phyloP scores from a whole-genome alignment of 2,797 vertebrate species.

The Tadarida brasiliensis region DNA sequence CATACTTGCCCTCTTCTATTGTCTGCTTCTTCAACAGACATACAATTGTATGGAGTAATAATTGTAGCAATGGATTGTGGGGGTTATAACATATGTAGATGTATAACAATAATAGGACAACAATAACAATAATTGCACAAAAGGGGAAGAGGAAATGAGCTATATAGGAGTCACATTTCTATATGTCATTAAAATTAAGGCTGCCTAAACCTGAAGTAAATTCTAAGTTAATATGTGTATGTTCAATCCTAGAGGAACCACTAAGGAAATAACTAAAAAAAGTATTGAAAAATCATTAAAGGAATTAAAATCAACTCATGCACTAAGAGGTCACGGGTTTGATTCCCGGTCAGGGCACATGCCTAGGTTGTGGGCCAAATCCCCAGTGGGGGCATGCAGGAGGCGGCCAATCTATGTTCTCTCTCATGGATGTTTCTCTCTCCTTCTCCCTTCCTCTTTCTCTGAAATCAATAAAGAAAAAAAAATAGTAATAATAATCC shows the following conservation, averaged over 20 bases:
- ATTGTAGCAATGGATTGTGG: neutral
- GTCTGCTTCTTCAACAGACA: neutral
- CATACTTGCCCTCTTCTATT: neutral
- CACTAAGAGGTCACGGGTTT: too few species aligned
- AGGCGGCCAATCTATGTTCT: too few species aligned
- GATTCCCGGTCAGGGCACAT: too few species aligned
- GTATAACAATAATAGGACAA: neutral
- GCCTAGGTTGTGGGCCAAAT: too few species aligned
- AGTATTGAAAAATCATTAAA: neutral
- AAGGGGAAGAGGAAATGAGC: neutral
- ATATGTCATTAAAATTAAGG: neutral
- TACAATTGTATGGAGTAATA: neutral
- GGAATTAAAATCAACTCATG: neutral
- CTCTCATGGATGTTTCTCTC: too few species aligned
- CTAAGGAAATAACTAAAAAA: conserved; percentile 19
- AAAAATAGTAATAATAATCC: too few species aligned
- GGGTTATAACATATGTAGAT: neutral
- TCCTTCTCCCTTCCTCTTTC: too few species aligned
- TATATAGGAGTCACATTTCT: neutral
- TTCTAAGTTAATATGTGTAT: neutral
- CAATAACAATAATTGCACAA: neutral
- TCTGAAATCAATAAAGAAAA: neutral
- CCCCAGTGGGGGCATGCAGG: too few species aligned
- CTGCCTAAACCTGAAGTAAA: neutral
- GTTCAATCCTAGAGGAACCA: neutral